A percentile compares a stretch with the other conserved stretches of the same genome.
Conservation (phyloP, 2,888 invertebrate genomes). For the Tachina lurida region DNA sequence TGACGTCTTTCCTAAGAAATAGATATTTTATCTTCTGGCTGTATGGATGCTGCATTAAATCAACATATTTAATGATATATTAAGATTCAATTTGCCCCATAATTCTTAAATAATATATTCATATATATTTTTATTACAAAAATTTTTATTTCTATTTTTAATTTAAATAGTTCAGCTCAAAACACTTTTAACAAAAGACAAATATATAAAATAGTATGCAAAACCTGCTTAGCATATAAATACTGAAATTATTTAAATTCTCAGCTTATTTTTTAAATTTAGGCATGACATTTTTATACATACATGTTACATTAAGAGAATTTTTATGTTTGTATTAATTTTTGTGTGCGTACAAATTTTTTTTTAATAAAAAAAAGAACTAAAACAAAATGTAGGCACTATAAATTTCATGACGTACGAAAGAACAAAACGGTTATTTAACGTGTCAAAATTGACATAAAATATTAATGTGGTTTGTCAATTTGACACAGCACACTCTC, state of each 20-base stretch:
- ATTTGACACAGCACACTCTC: slow-evolving; percentile 1
- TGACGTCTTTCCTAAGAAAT: no score
- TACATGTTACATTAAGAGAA: not conserved
- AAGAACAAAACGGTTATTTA: slow-evolving; percentile 57
- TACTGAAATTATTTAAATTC: slow-evolving; percentile 46
- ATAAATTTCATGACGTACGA: slow-evolving; percentile 39
- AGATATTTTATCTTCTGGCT: no score
- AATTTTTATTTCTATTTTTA: not conserved
- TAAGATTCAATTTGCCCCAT: no score
- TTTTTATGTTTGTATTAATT: slow-evolving; percentile 28
- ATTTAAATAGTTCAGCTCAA: not conserved
- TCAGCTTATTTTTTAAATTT: not conserved
- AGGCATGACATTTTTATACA: slow-evolving; percentile 6
- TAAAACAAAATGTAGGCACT: slow-evolving; percentile 2
- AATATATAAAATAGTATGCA: not conserved
- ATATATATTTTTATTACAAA: not conserved
- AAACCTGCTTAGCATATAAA: slow-evolving; percentile 64
- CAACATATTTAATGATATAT: no score
- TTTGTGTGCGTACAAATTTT: not conserved
- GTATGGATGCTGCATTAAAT: no score
- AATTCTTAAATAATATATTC: not conserved
- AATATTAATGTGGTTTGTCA: slow-evolving; percentile 64
- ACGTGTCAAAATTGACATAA: slow-evolving; percentile 67
- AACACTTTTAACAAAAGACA: not conserved
- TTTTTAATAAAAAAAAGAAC: slow-evolving; percentile 1